These are phyloP conservation scores for Rhinogobio ventralis DNA, from an alignment of 2,797 vertebrate species.

Conservation along the genomic window DNA sequence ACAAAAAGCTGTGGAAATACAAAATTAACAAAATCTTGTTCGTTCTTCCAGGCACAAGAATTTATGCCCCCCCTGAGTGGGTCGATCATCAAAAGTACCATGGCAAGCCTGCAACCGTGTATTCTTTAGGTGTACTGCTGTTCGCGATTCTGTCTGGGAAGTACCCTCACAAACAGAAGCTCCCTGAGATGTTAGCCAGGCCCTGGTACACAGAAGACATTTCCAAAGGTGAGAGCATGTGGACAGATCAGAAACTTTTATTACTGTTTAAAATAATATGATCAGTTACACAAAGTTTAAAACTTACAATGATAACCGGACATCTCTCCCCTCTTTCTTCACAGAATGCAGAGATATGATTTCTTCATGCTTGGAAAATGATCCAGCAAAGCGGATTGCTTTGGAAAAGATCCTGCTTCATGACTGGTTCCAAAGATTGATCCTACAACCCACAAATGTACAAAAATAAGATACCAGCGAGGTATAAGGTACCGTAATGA, in stretches of 20 bases:
- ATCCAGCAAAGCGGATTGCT: not conserved
- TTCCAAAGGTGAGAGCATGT: not conserved
- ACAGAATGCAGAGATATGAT: not conserved
- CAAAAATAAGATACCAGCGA: no score
- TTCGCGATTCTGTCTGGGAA: not conserved
- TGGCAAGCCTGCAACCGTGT: not conserved
- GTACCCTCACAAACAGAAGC: accelerated
- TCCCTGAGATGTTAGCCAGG: not conserved
- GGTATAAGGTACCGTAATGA: no score
- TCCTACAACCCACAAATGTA: not conserved
- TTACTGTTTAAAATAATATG: not conserved
- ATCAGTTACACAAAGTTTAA: not conserved
- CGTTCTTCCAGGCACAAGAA: not conserved
- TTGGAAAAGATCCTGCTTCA: not conserved
- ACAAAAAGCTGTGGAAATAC: not conserved
- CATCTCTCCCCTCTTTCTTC: not conserved
- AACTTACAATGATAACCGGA: not conserved
- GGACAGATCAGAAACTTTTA: not conserved
- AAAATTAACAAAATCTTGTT: not conserved
- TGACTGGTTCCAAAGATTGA: not conserved
- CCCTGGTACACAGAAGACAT: not conserved
- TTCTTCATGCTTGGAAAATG: not conserved
- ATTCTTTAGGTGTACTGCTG: not conserved
- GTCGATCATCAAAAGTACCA: not conserved
- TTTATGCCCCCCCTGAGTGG: not conserved